These are phyloP conservation scores for Agelas oroides DNA, from an alignment of 37 sponge, comb jelly and placozoan genomes.

Conservation along the genomic window DNA sequence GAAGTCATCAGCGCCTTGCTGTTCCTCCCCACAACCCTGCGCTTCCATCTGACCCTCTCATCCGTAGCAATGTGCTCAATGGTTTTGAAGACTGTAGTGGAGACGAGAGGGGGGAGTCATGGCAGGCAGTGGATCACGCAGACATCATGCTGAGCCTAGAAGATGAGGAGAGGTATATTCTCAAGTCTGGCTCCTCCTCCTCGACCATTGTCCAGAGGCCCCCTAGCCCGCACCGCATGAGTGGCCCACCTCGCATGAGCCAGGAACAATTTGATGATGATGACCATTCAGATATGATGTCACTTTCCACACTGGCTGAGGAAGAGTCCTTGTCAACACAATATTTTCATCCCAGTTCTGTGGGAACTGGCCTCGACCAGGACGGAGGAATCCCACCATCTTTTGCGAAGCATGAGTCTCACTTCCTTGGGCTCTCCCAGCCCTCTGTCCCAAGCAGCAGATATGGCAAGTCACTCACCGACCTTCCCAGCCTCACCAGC, in stretches of 20 bases:
- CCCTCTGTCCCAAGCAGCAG: slow-evolving; percentile 10
- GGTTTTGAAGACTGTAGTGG: slow-evolving; percentile 9
- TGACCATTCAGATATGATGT: neutral
- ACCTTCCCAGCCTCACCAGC: slow-evolving; percentile 22
- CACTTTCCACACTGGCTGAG: neutral
- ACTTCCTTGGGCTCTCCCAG: slow-evolving; percentile 54
- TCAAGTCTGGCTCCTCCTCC: slow-evolving; percentile 18
- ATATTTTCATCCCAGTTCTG: neutral
- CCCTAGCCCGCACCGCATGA: neutral
- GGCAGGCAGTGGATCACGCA: neutral
- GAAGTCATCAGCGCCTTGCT: neutral
- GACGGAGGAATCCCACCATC: neutral
- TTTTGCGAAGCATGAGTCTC: neutral
- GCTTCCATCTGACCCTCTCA: neutral
- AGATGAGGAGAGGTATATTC: neutral
- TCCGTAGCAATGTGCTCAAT: too few relatives aligned
- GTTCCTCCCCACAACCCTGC: neutral
- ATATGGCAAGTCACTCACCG: slow-evolving; percentile 34
- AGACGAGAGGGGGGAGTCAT: neutral
- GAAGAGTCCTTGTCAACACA: slow-evolving; percentile 2
- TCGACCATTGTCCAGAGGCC: neutral
- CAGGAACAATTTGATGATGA: slow-evolving; percentile 41
- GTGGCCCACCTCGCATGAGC: slow-evolving; percentile 12
- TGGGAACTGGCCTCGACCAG: neutral
- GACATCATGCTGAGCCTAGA: neutral